phyloP scores from a whole-genome alignment of 1,140 invertebrate species.

The Penaeus chinensis region DNA sequence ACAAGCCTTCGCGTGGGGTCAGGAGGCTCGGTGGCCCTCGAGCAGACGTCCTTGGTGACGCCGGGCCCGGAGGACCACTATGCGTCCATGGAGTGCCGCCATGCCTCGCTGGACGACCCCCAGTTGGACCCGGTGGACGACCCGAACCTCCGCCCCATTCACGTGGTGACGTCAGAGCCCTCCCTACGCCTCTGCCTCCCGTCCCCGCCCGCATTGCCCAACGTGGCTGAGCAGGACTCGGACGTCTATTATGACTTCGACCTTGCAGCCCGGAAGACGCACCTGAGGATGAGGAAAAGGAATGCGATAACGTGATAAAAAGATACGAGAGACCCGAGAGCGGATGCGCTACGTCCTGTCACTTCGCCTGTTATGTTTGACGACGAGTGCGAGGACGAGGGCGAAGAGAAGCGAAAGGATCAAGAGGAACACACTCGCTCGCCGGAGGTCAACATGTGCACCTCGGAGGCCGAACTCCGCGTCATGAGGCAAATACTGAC shows the following conservation, averaged over 20 bases:
- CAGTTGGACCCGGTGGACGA: conserved; percentile 31
- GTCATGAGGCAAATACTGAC: conserved; percentile 59
- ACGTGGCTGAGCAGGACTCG: conserved; percentile 56
- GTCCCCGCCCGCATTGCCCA: conserved; percentile 28
- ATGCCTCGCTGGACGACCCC: conserved; percentile 51
- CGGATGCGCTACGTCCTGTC: conserved; percentile 63
- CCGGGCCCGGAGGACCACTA: conserved; percentile 47
- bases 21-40: conserved; percentile 27
- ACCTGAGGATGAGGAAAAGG: conserved; percentile 34
- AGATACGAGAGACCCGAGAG: conserved; percentile 60
- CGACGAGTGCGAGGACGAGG: conserved; percentile 40
- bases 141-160: conserved; percentile 51
- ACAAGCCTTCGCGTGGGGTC: conserved; percentile 69
- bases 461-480: conserved; percentile 54
- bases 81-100: conserved; percentile 47
- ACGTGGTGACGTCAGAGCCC: conserved; percentile 63
- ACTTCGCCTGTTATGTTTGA: conserved; percentile 62
- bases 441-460: conserved; percentile 38
- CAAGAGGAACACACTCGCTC: conserved; percentile 32
- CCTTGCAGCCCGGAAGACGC: conserved; percentile 58
- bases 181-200: conserved; percentile 55
- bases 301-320: background rate
- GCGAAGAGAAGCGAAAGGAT: conserved; percentile 6
- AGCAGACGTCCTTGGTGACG: conserved; percentile 45
- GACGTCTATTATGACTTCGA: conserved; percentile 63